Evolutionary conservation across 2,113 vertebrate species (phyloP).

Genomic region (Irena cyanogastra): DNA sequence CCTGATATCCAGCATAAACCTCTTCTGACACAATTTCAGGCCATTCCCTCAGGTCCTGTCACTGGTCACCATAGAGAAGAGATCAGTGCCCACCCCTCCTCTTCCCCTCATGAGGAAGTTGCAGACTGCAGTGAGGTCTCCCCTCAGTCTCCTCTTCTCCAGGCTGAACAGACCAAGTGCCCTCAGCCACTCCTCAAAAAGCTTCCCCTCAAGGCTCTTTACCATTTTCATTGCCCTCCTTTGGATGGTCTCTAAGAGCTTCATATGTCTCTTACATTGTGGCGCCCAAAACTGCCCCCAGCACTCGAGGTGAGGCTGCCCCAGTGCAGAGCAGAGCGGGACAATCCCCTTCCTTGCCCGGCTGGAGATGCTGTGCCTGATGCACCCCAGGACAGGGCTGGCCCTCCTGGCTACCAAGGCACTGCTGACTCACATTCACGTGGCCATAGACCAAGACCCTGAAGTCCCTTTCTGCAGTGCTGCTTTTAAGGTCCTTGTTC

Average conservation of each 20-base stretch:
- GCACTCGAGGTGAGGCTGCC: fast-evolving
- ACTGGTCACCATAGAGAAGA: background rate
- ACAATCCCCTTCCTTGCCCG: background rate
- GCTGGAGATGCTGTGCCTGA: background rate
- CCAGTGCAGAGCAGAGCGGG: fast-evolving
- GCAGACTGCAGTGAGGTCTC: fast-evolving
- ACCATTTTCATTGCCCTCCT: fast-evolving
- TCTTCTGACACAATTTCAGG: background rate
- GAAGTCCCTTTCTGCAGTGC: fast-evolving
- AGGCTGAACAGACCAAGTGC: background rate
- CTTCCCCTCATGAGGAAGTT: fast-evolving
- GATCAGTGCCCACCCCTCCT: background rate
- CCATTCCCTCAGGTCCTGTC: fast-evolving
- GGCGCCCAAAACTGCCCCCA: background rate
- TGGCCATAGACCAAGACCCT: fast-evolving
- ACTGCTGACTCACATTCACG: background rate
- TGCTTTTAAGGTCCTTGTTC: background rate
- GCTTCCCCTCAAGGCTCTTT: background rate
- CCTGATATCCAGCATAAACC: background rate
- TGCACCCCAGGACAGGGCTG: fast-evolving
- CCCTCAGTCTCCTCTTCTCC: background rate
- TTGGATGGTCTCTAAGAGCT: fast-evolving
- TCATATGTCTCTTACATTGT: background rate
- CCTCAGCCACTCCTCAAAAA: fast-evolving
- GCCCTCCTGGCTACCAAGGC: background rate